Evolutionary conservation across 2,888 invertebrate species (phyloP), one percentile per base, ranked within the genome.

Genomic region (Erebia aethiops): DNA sequence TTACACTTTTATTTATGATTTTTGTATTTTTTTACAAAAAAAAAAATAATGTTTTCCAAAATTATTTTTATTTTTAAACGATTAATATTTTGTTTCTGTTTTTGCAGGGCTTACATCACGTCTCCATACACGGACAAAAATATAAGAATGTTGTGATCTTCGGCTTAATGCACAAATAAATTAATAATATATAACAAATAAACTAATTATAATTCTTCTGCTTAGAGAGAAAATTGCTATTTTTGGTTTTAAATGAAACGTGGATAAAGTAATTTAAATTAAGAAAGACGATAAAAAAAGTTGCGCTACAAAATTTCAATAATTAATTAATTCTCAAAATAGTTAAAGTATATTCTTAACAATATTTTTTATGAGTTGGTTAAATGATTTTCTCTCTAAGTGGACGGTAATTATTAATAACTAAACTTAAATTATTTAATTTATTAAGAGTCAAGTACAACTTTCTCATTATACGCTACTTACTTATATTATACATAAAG

Each of bases 91-190:
- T 35, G 58, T 41, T 66, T 66, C 74, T 81, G 76, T 81, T 78
- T 81, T 81, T 94, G 51, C 94, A 95, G 95, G 87, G 94, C 94
- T 78, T 95, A 95, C 93, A 95, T 95, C 87, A 94, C 94, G 82
- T 95, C 95, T 81, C 95, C 95, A 73, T 94, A 94, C 87, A 94
- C 95, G 74, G 95, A 95, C 89, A 95, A 94, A 86, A 95, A 95
- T 83, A 92, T 95, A 88, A 91, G 94, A 86, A 94, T 95, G 94
- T 88, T 95, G 90, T 95, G 90, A 94, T 86, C 77, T 74, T 72
- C 67, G 81, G 84, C 85, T 87, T 87, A 68, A 57, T 80, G 86
- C 86, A 85, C 84, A 86, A 85, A 3, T 26, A 26, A 26, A 26
- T 26, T 26, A 26, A 82, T 71, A 75, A 49, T 49, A 54, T 56